Percentiles rank a stretch among this genome's conserved stretches.
Evolutionary conservation across 2,113 vertebrate species (phyloP).

Genomic region (Mustela lutreola): DNA sequence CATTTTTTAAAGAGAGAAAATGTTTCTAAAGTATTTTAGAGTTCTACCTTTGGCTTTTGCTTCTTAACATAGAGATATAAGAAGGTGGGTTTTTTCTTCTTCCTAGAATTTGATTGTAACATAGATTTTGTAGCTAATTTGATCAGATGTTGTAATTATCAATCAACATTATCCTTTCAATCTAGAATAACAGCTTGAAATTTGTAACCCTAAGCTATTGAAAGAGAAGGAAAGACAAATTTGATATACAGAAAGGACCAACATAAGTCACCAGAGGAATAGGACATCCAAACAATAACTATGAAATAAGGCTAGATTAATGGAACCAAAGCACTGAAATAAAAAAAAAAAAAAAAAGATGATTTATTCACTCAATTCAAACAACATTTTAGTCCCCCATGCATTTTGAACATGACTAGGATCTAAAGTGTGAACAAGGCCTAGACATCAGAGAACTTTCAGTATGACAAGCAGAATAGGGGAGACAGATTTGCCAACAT

Average conservation of each 20-base stretch:
- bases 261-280: not conserved
- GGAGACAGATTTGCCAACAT: not conserved
- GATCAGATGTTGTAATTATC: not conserved
- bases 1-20: not conserved
- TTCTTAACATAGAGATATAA: not conserved
- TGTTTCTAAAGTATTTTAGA: not conserved
- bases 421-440: not conserved
- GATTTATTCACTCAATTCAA: not conserved
- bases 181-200: not conserved
- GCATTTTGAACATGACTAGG: not conserved
- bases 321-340: not conserved
- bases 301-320: not conserved
- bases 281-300: not conserved
- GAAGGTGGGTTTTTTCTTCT: not conserved
- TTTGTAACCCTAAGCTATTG: not conserved
- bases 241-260: not conserved
- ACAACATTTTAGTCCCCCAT: not conserved
- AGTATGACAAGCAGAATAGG: not conserved
- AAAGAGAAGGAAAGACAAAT: not conserved
- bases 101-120: slow-evolving; percentile 29
- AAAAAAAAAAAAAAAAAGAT: not conserved
- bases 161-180: not conserved
- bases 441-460: not conserved
- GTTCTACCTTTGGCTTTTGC: not conserved
- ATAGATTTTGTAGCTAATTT: not conserved